phyloP scores from a whole-genome alignment of 2,888 invertebrate genomes.

The Hesperia comma region DNA sequence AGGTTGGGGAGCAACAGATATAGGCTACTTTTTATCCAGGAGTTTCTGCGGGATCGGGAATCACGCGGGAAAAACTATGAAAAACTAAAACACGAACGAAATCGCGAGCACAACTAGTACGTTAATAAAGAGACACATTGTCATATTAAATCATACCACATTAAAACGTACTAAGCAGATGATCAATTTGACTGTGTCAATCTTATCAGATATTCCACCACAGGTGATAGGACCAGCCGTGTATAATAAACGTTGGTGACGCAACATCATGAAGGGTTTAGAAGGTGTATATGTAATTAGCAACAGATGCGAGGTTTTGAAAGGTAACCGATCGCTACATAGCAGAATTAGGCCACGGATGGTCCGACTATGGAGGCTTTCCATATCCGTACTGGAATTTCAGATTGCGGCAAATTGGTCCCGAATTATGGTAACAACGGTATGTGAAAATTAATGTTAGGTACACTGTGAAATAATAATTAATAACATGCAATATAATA shows the following conservation, averaged over 20 bases:
- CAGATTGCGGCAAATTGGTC: not conserved
- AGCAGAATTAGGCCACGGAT: conserved; percentile 17
- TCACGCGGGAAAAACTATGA: no score
- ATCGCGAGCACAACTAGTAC: no score
- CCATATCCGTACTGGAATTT: conserved; percentile 5
- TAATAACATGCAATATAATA: no score
- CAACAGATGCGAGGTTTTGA: conserved; percentile 23
- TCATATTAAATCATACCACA: no score
- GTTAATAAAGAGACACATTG: no score
- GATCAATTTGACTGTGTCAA: not conserved
- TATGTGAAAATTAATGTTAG: no score
- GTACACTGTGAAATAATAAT: no score
- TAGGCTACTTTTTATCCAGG: no score
- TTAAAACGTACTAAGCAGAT: not conserved
- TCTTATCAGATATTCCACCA: not conserved
- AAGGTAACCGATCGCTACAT: conserved; percentile 17
- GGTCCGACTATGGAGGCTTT: conserved; percentile 14
- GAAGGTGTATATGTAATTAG: conserved; percentile 28
- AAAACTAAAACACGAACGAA: no score
- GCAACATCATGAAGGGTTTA: conserved; percentile 24
- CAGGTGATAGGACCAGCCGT: conserved; percentile 1
- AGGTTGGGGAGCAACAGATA: no score
- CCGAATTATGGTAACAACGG: no score
- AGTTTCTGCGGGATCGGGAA: no score
- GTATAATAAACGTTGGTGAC: not conserved